These are phyloP conservation scores for Paguma larvata DNA, from an alignment of 2,797 vertebrate genomes.

Conservation along the genomic window DNA sequence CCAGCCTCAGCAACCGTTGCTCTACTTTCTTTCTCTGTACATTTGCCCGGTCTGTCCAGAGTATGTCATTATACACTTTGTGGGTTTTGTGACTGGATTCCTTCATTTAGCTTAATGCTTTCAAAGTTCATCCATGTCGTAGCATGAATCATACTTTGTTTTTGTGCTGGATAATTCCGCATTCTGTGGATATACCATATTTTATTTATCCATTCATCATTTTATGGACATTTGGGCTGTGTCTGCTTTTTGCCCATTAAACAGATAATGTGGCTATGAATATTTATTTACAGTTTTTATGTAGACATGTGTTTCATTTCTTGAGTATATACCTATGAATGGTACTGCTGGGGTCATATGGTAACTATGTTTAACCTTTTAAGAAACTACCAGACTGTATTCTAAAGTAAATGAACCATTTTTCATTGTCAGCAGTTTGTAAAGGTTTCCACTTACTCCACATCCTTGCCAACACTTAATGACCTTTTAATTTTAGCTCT, in stretches of 20 bases:
- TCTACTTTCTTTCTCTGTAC: not conserved
- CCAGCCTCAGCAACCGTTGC: not conserved
- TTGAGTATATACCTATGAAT: not conserved
- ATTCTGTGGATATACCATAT: not conserved
- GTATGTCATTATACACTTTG: not conserved
- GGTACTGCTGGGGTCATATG: not conserved
- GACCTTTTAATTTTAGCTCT: conserved; percentile 19
- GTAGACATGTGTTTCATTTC: not conserved
- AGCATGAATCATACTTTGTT: not conserved
- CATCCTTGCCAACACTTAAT: not conserved
- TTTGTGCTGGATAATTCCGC: not conserved
- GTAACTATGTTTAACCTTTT: not conserved
- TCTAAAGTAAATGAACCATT: not conserved
- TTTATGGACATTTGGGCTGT: not conserved
- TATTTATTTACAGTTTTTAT: conserved; percentile 15
- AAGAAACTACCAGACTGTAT: not conserved
- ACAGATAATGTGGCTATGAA: not conserved
- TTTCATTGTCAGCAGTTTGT: not conserved
- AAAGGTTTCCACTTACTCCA: not conserved
- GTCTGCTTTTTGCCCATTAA: no score
- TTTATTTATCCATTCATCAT: not conserved
- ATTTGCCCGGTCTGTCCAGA: not conserved
- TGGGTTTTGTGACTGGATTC: not conserved
- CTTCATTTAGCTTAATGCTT: not conserved
- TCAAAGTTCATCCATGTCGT: not conserved